Conservation (phyloP, 2,888 invertebrate genomes). For the Protodeltote pygarga region DNA sequence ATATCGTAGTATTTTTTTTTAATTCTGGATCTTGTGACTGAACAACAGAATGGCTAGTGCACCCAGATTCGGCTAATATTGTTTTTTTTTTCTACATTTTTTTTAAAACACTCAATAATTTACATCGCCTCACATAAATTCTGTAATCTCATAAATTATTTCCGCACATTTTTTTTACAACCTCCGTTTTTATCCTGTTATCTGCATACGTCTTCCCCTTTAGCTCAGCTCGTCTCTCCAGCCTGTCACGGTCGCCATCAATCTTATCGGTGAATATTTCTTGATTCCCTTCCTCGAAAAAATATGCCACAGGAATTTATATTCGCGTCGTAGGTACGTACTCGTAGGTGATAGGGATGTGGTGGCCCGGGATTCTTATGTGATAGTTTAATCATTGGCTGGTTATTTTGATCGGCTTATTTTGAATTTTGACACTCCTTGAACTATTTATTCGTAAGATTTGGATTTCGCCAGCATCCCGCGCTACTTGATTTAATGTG, state of each 20-base stretch:
- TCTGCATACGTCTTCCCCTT: constrained; percentile 40
- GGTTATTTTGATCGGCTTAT: no score
- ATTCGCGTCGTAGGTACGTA: constrained; percentile 28
- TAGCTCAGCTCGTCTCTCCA: constrained; percentile 22
- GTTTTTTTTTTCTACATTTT: no score
- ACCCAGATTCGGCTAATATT: no score
- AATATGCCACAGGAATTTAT: constrained; percentile 55
- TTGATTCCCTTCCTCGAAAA: constrained; percentile 47
- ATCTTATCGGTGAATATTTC: constrained; percentile 56
- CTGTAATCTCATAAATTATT: constrained; percentile 23
- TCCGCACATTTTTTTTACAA: constrained; percentile 16
- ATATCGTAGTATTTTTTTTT: no score
- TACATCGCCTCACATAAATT: no score
- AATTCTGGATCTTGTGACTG: no score
- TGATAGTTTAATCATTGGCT: neutral
- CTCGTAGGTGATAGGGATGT: constrained; percentile 12
- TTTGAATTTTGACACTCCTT: no score
- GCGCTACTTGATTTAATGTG: no score
- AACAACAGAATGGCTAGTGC: no score
- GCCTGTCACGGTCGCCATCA: constrained; percentile 51
- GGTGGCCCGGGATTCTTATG: neutral
- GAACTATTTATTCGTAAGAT: no score
- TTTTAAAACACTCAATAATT: no score
- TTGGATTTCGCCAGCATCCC: no score
- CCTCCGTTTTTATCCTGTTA: constrained; percentile 34